Evolutionary conservation across 2,888 invertebrate genomes (phyloP).

Genomic region (Rotaria macrura): DNA sequence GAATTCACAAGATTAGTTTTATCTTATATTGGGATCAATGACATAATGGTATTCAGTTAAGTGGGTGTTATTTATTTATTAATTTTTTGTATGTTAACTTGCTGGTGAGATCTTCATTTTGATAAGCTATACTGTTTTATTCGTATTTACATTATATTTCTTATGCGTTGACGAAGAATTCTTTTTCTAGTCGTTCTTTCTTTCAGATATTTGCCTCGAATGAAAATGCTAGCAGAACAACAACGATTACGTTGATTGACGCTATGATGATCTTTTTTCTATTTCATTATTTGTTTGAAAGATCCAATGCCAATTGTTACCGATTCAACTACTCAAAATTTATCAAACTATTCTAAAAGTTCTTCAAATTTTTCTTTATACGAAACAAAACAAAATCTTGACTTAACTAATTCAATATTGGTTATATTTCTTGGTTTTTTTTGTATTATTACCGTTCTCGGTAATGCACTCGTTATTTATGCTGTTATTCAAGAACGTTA

Average conservation of each 20-base stretch:
- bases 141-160: background rate
- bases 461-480: constrained; percentile 8
- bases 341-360: background rate
- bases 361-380: background rate
- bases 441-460: constrained; percentile 13
- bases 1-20: background rate
- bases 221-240: background rate
- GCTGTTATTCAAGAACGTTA: constrained; percentile 12
- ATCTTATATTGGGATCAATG: background rate
- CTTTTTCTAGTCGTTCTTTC: background rate
- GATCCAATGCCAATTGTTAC: background rate
- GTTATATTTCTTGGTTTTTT: background rate
- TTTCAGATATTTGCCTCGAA: background rate
- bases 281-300: background rate
- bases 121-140: background rate
- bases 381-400: background rate
- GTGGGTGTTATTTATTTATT: background rate
- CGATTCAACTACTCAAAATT: background rate
- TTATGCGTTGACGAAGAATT: background rate
- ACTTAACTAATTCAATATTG: background rate
- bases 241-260: background rate
- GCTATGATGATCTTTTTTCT: background rate
- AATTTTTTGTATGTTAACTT: background rate
- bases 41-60: background rate
- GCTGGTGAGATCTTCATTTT: background rate